Evolutionary conservation across 1,140 invertebrate genomes (phyloP), one percentile per base, ranked within the genome.

Genomic region (Tenebrio molitor): DNA sequence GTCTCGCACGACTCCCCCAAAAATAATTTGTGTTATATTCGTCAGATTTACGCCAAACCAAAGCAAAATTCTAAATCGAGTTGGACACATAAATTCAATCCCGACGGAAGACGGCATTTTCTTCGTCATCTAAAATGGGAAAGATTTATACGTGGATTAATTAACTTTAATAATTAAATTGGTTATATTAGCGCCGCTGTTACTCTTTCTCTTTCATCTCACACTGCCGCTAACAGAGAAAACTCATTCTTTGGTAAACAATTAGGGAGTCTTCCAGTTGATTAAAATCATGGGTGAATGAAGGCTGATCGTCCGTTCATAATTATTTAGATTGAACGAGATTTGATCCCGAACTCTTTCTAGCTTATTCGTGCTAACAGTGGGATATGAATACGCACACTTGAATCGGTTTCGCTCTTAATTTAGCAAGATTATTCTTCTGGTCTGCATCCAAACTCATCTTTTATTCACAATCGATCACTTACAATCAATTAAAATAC

Each of bases 81-180:
- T 25, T 58, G 4, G 23, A 29, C 23, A 29, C 21, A 29, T 29
- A 58, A 29, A 29, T 58, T 29, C 21, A 12, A 14, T 58, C 21
- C 50, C 50, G 23, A 58, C 46, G 50, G 50, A 58, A 58, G 50
- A 58, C 50, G 50, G 19, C 12, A 58, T 58, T 29, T 58, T 58
- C 50, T 58, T 21, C n/a, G 0, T 25, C 21, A 58, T 58, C 50
- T 58, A 58, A 58, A 58, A 58, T 50, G 44, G 17, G 44, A 50
- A 50, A 12, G 44, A 50, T 50, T 50, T 50, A 23, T 50, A 50
- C 50, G 50, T 29, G 50, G 23, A 58, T 58, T 58, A 58, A 58
- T 58, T 58, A 58, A 58, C 50, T 58, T 58, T 58, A 58, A 58
- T 33, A 58, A 58, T 58, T 58, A 58, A 58, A 58, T 29, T 58